Conservation (phyloP, 2,113 vertebrate genomes). For the Elephantulus edwardii region DNA sequence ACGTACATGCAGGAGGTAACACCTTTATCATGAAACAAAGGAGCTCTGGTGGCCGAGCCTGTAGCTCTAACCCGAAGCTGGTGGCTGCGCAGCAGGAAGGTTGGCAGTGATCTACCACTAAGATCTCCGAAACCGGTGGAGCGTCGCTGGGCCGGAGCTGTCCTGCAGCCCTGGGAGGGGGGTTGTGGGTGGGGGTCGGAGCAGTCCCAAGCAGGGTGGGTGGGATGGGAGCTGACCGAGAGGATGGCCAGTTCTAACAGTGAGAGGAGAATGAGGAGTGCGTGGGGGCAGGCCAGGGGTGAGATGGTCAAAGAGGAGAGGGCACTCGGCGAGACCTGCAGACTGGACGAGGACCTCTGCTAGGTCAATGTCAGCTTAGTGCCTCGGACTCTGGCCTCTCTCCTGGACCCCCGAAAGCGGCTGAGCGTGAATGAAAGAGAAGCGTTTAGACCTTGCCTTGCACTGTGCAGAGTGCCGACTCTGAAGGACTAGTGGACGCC, state of each 20-base stretch:
- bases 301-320: background rate
- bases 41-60: too few relatives aligned
- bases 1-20: background rate
- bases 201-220: fast-evolving
- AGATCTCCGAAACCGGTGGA: too few relatives aligned
- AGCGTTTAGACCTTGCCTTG: background rate
- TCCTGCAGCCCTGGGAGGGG: too few relatives aligned
- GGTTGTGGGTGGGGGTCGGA: too few relatives aligned
- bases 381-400: background rate
- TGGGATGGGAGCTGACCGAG: background rate
- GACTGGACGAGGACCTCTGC: background rate
- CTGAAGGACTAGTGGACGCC: background rate
- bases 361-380: background rate
- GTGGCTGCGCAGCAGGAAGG: too few relatives aligned
- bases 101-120: too few relatives aligned
- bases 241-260: background rate
- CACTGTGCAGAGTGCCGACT: background rate
- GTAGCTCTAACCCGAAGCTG: too few relatives aligned
- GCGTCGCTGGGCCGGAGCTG: too few relatives aligned
- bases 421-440: background rate
- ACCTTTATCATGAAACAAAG: background rate
- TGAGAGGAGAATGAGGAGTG: background rate
- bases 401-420: background rate
- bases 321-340: background rate
- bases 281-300: too few relatives aligned